Evolutionary conservation across 2,113 vertebrate genomes (phyloP), one percentile per base, ranked within the genome.

Genomic region (Deroptyus accipitrinus): DNA sequence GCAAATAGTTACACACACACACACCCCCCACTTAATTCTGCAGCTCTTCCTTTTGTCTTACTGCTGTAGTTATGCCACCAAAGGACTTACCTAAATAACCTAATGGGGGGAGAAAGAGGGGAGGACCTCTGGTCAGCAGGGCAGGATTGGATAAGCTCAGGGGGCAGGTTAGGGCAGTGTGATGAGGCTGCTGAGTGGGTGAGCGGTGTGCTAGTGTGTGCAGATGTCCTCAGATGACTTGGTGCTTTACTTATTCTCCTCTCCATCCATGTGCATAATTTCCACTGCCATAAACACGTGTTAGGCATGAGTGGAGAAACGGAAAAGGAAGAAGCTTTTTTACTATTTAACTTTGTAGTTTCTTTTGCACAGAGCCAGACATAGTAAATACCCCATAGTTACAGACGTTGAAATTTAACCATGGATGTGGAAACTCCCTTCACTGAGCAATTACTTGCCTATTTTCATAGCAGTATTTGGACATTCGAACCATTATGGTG

Each of bases 161-260:
- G 61, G 66, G 30, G 37, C 44, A 76, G 77, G 30, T 15, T 15
- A 28, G 31, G 63, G 15, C 39, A 37, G 35, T 3, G 22, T 3
- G 10, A 0, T 3, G 75, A 42, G 51, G 75, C 52, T 83, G 70
- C 69, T 2, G 44, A 17, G 80, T 7, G 57, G 41, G 33, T 70
- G 76, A 88, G 46, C 1, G 1, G 31, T 51, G 63, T 57, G 37
- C 80, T 35, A 19, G 44, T 54, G 31, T 33, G 3, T 82, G 52
- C 28, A n/a, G 3, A 2, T 91, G 74, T 87, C 96, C 91, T 92
- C 57, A 44, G 68, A 68, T 90, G 95, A 90, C 94, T 78, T 5
- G n/a, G 19, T 74, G 85, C 68, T 73, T 92, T 96, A 81, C 96
- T 96, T 94, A 64, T 93, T 92, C 79, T 90, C 63, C 55, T 88